phyloP scores from a whole-genome alignment of 2,113 vertebrate genomes.

The Chinchilla lanigera region DNA sequence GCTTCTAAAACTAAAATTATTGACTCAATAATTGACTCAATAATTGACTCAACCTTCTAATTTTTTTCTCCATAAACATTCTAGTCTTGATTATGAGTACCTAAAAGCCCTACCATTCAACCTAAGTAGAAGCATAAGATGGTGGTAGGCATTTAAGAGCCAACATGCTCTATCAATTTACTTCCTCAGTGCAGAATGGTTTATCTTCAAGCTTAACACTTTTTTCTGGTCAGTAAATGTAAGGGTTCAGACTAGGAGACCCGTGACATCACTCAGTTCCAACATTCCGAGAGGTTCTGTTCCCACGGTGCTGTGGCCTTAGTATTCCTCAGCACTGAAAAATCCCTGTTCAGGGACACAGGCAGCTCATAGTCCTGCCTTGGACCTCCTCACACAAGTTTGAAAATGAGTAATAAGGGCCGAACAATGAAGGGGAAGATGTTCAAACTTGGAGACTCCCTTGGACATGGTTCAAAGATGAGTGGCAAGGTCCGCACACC shows the following conservation, averaged over 20 bases:
- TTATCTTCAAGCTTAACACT: background rate
- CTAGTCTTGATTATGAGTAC: background rate
- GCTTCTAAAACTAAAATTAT: slow-evolving; percentile 26
- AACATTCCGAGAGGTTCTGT: slow-evolving; percentile 59
- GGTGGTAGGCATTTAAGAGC: background rate
- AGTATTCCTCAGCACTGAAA: slow-evolving; percentile 8
- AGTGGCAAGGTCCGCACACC: background rate
- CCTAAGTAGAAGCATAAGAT: background rate
- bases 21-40: too few species aligned
- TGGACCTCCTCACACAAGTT: background rate
- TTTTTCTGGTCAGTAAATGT: background rate
- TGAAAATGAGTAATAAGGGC: background rate
- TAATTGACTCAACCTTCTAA: background rate
- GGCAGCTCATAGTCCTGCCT: background rate
- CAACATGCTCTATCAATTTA: background rate
- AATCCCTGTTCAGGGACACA: background rate
- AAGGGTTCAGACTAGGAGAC: background rate
- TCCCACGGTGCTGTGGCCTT: slow-evolving; percentile 46
- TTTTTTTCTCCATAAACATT: background rate
- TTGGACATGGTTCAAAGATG: background rate
- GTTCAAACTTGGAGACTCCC: background rate
- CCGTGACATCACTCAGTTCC: background rate
- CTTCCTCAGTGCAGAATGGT: background rate
- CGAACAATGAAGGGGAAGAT: background rate
- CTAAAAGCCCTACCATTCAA: background rate